A percentile compares a stretch with the other conserved stretches of the same genome.
These are phyloP conservation scores for Pantherophis alleghaniensis DNA, from an alignment of 2,797 vertebrate species.

Conservation along the genomic window DNA sequence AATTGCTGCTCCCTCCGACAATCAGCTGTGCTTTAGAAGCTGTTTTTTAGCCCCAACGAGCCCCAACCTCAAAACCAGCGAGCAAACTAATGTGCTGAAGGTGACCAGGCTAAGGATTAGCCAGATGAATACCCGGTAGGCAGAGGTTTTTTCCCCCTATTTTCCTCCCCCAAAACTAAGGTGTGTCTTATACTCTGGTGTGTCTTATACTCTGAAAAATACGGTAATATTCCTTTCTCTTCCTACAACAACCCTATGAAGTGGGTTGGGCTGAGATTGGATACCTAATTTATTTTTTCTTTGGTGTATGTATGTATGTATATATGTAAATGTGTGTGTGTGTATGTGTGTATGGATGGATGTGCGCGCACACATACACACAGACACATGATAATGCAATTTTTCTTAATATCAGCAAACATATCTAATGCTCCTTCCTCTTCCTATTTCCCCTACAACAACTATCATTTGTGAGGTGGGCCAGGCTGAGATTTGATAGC, in stretches of 20 bases:
- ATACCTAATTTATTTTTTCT: neutral
- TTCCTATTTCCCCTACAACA: neutral
- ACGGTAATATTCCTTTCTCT: neutral
- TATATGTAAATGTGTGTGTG: neutral
- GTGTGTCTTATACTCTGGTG: too few species aligned
- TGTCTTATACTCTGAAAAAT: too few species aligned
- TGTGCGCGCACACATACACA: too few species aligned
- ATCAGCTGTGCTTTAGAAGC: too few species aligned
- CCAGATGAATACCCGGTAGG: too few species aligned
- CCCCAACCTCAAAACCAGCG: too few species aligned
- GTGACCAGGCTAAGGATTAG: too few species aligned
- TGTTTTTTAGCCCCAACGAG: too few species aligned
- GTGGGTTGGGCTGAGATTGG: neutral
- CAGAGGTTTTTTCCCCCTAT: too few species aligned
- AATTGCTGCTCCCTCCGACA: too few species aligned
- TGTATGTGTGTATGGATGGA: fast-evolving
- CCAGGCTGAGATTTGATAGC: neutral
- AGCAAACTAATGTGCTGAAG: too few species aligned
- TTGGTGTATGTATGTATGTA: neutral
- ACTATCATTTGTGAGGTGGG: neutral
- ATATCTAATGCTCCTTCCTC: neutral
- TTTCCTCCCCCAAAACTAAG: too few species aligned
- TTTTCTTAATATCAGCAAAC: neutral
- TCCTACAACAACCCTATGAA: neutral
- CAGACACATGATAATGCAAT: neutral